phyloP scores from a whole-genome alignment of 2,888 invertebrate genomes.

The Nephrotoma flavescens region DNA sequence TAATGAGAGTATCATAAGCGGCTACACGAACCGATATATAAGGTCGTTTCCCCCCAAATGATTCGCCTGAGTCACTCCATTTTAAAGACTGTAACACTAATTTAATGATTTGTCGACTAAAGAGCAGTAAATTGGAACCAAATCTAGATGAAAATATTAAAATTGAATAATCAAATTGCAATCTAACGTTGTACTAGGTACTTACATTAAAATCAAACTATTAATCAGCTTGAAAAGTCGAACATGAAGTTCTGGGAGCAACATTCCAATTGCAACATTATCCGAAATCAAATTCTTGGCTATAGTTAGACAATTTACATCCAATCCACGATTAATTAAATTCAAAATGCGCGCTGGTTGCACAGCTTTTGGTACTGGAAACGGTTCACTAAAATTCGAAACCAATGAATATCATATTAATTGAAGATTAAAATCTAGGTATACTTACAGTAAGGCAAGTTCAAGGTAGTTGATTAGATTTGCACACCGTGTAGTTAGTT shows the following conservation, averaged over 20 bases:
- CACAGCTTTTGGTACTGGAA: constrained; percentile 21
- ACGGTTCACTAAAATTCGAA: constrained; percentile 19
- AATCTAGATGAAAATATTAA: background rate
- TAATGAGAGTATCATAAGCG: constrained; percentile 16
- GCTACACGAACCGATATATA: constrained; percentile 19
- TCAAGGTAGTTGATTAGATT: constrained; percentile 17
- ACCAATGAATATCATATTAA: background rate
- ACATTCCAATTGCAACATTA: constrained; percentile 19
- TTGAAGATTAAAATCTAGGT: background rate
- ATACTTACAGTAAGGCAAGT: constrained; percentile 9
- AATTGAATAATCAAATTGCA: background rate
- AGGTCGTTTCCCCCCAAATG: constrained; percentile 16
- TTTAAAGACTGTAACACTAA: constrained; percentile 19
- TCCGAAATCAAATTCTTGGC: constrained; percentile 20
- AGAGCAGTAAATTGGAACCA: constrained; percentile 16
- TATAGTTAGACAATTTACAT: constrained; percentile 18
- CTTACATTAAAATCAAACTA: constrained; percentile 19
- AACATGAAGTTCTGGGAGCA: constrained; percentile 20
- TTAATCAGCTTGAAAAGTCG: constrained; percentile 18
- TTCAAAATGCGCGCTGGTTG: constrained; percentile 19
- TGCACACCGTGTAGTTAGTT: constrained; percentile 17
- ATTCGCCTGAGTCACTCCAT: constrained; percentile 20
- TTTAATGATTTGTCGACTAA: constrained; percentile 17
- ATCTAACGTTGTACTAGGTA: background rate
- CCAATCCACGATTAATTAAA: constrained; percentile 20